These are phyloP conservation scores for Vannuccia rotundouncinata DNA, from an alignment of 2,888 invertebrate genomes.

Conservation along the genomic window DNA sequence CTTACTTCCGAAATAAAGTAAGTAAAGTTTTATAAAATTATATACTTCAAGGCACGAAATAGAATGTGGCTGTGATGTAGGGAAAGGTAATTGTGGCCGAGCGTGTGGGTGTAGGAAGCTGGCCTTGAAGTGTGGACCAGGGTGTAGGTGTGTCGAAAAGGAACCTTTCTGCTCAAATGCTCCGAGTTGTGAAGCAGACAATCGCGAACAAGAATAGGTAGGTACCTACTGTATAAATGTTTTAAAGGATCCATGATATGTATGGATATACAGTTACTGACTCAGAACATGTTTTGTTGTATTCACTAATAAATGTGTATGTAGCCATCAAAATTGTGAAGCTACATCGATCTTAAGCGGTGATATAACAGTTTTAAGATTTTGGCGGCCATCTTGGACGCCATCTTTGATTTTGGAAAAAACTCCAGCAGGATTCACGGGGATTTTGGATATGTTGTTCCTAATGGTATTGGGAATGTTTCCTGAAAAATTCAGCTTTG, in stretches of 20 bases:
- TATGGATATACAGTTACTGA: slow-evolving; percentile 26
- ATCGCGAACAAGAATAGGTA: slow-evolving; percentile 26
- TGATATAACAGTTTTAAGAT: slow-evolving; percentile 26
- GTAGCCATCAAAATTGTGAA: slow-evolving; percentile 26
- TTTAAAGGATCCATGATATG: slow-evolving; percentile 14
- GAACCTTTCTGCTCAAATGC: slow-evolving; percentile 19
- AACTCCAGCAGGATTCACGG: slow-evolving; percentile 21
- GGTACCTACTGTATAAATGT: slow-evolving; percentile 23
- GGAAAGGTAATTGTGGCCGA: slow-evolving; percentile 26
- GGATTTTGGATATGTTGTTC: slow-evolving; percentile 22
- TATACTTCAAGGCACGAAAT: no score
- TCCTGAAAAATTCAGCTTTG: slow-evolving; percentile 26
- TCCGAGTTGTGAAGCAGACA: slow-evolving; percentile 26
- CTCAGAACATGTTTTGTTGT: slow-evolving; percentile 26
- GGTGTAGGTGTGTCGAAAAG: slow-evolving; percentile 23
- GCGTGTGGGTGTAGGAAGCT: slow-evolving; percentile 26
- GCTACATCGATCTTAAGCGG: slow-evolving; percentile 24
- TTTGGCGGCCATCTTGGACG: slow-evolving; percentile 26
- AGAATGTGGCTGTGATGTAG: slow-evolving; percentile 26
- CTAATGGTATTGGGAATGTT: slow-evolving; percentile 26
- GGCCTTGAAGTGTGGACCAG: slow-evolving; percentile 26
- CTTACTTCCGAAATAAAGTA: no score
- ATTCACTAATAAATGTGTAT: slow-evolving; percentile 23
- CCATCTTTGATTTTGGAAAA: slow-evolving; percentile 26
- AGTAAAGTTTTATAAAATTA: no score